Evolutionary conservation across 2,888 invertebrate genomes (phyloP), one percentile per base, ranked within the genome.

Genomic region (Chorisops tibialis): DNA sequence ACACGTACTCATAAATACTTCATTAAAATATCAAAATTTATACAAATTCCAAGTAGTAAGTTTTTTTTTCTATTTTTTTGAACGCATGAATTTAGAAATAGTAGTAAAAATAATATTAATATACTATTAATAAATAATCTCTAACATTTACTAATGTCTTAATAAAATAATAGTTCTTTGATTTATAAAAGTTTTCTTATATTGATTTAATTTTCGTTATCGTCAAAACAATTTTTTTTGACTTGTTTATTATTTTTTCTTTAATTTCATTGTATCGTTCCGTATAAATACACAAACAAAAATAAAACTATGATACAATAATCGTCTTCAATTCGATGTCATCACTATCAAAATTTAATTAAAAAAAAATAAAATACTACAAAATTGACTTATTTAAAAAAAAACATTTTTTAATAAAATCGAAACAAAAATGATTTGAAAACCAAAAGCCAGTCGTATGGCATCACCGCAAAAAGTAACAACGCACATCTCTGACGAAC

Each of bases 401-500:
- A 3, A 11, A 4, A 22, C 22, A 3, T n/a, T 7, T 49, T 30
- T 18, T 12, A 22, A 49, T 3, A 24, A 39, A 39, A 39, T 39
- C 3, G 16, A 12, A 4, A 39, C n/a, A 39, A 39, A 39, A 39
- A 39, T 6, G 11, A 6, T 6, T 16, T 16, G n/a, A 14, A 6
- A 14, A 4, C 16, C 39, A 39, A 39, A 22, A 59, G 47, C 38
- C 7, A 38, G 56, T 24, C 56, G 45, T 7, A 30, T 14, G 11
- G 39, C 16, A 16, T 56, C 56, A 2, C 47, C 50, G 24, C 49
- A 60, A 58, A 61, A 61, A 21, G 56, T 50, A 37, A 30, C 56
- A 61, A 60, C 30, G 37, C 45, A 41, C 19, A 50, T 61, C 18
- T 64, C 66, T 9, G 54, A 60, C 12, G 68, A 67, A 37, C 41